Evolutionary conservation across 2,888 invertebrate species (phyloP), one percentile per base, ranked within the genome.

Genomic region (Synergus japonicus): DNA sequence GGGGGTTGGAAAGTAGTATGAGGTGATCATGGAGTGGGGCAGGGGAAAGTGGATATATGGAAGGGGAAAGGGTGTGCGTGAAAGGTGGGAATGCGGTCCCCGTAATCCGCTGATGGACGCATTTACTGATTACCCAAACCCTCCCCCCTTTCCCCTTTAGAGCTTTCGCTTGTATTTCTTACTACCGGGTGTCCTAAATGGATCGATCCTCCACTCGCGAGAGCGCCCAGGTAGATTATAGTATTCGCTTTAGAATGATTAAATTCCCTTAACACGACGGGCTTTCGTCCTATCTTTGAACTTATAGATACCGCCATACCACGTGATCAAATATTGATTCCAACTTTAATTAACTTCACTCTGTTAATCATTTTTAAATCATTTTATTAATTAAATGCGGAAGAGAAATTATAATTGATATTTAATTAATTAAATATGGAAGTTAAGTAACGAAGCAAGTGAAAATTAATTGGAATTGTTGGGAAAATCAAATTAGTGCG

Each of bases 101-200:
- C 87, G 88, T 89, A 90, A 90, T 89, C 89, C 88, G 88, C 89
- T 89, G 89, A 90, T 90, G 89, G 90, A 89, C 89, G 89, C 90
- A 90, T 89, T 89, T 88, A 89, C 90, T 89, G 90, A 90, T 90
- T 90, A 89, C 88, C 88, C 88, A 86, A 87, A 86, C 87, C 86
- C 87, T 87, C 37, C 85, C 84, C 83, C 66, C 78, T 73, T 82
- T 83, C 84, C 85, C 84, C 84, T 85, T 83, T 82, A 82, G 85
- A 88, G 87, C 88, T 86, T 87, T 88, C 87, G 86, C 88, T 86
- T 88, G 86, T 88, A 88, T 88, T 89, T 88, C 88, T 88, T 88
- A 87, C 87, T 86, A 86, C 86, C 84, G 88, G 86, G 83, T 85
- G 87, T 86, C 83, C 84, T 87, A 84, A 86, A 86, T 83, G 85